phyloP scores from a whole-genome alignment of 2,797 vertebrate genomes.

The Mus spretus region DNA sequence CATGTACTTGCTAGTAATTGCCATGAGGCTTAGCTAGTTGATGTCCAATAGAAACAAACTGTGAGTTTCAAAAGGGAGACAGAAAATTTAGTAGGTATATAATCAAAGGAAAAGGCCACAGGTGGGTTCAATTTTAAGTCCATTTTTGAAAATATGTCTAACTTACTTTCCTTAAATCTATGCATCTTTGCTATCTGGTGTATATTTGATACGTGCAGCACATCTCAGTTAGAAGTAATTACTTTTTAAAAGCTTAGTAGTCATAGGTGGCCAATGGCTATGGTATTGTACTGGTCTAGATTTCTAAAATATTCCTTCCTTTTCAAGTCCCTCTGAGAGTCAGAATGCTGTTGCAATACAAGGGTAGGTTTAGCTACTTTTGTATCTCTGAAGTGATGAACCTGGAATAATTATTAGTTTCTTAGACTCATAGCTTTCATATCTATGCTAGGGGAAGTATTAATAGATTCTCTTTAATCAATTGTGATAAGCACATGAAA shows the following conservation, averaged over 20 bases:
- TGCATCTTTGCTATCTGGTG: background rate
- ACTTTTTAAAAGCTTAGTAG: background rate
- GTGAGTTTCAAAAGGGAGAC: background rate
- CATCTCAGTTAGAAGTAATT: background rate
- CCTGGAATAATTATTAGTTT: conserved; percentile 35
- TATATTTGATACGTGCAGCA: background rate
- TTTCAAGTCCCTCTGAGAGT: background rate
- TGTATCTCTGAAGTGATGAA: background rate
- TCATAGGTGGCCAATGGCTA: background rate
- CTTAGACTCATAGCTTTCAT: background rate
- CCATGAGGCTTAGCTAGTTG: background rate
- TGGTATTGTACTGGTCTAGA: background rate
- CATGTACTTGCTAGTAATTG: background rate
- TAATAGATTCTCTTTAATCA: background rate
- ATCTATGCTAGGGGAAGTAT: conserved; percentile 9
- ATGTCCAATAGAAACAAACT: background rate
- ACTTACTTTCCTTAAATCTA: background rate
- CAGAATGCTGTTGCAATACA: background rate
- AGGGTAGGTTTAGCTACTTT: background rate
- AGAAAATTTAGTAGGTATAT: background rate
- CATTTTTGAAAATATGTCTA: conserved; percentile 23
- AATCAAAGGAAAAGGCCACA: conserved; percentile 8
- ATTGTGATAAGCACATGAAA: background rate
- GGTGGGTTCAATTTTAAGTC: background rate
- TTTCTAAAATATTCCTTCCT: background rate